These are phyloP conservation scores for Tenthredo livida DNA, from an alignment of 2,888 invertebrate species.

Conservation along the genomic window DNA sequence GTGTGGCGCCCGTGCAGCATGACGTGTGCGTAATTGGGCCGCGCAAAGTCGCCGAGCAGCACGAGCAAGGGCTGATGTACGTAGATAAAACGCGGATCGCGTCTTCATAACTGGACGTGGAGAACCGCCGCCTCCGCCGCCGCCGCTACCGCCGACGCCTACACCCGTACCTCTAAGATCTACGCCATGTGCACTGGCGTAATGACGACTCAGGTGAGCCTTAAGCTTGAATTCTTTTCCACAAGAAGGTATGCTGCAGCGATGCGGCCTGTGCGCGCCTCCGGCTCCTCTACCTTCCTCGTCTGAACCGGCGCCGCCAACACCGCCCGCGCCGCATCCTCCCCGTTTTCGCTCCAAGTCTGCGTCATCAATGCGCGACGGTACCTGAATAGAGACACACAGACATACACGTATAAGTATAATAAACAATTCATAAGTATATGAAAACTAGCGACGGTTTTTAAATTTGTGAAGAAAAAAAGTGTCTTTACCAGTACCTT, in stretches of 20 bases:
- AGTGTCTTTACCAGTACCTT: slow-evolving; percentile 83
- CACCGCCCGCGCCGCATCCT: slow-evolving; percentile 58
- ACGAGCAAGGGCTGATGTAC: slow-evolving; percentile 94
- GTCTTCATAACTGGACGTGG: slow-evolving; percentile 98
- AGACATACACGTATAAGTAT: background rate
- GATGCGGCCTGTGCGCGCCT: slow-evolving; percentile 88
- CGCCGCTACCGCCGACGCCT: slow-evolving; percentile 56
- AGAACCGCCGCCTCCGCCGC: slow-evolving; percentile 78
- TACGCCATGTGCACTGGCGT: slow-evolving; percentile 93
- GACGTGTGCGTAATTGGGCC: slow-evolving; percentile 89
- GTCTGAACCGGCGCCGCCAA: slow-evolving; percentile 75
- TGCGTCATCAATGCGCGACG: slow-evolving; percentile 74
- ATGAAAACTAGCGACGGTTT: background rate
- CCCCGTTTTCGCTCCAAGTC: slow-evolving; percentile 72
- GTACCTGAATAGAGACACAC: slow-evolving; percentile 65
- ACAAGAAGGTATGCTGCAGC: slow-evolving; percentile 95
- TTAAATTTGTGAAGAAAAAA: background rate
- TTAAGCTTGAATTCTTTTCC: slow-evolving; percentile 98
- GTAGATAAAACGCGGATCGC: slow-evolving; percentile 96
- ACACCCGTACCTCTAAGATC: slow-evolving; percentile 72
- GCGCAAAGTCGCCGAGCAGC: slow-evolving; percentile 93
- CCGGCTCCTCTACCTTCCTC: slow-evolving; percentile 79
- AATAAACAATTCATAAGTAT: too few relatives aligned
- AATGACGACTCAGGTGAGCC: slow-evolving; percentile 95
- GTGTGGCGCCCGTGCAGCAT: slow-evolving; percentile 93